These are phyloP conservation scores for Macrobrachium rosenbergii DNA, from an alignment of 1,140 invertebrate species.

Conservation along the genomic window DNA sequence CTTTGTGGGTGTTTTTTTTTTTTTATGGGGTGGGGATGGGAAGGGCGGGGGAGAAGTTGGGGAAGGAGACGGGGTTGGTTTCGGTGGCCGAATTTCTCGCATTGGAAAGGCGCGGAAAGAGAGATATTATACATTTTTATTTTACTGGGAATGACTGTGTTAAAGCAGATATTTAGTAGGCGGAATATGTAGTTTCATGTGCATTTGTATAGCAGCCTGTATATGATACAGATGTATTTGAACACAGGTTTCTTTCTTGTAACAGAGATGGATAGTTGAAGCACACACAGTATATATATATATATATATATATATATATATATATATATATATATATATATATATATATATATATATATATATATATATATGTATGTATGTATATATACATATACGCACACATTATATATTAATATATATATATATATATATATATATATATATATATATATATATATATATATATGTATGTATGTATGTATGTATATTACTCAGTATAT, in stretches of 20 bases:
- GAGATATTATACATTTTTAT: too few species aligned
- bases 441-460: neutral
- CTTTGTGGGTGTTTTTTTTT: too few species aligned
- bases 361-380: neutral
- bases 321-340: constrained; percentile 8
- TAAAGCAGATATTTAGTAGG: too few species aligned
- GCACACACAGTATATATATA: neutral
- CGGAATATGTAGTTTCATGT: too few species aligned
- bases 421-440: neutral
- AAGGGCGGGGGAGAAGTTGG: neutral
- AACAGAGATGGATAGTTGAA: neutral
- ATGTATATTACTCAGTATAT: too few species aligned
- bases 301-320: constrained; percentile 13
- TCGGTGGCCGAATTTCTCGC: neutral
- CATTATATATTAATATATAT: neutral
- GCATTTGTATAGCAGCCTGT: too few species aligned
- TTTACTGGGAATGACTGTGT: too few species aligned
- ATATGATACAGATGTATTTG: too few species aligned
- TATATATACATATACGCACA: neutral
- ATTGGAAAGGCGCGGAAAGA: too few species aligned
- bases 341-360: neutral
- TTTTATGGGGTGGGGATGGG: too few species aligned
- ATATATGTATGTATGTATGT: neutral
- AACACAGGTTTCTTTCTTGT: neutral
- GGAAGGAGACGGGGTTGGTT: neutral